Percentiles rank a stretch among this genome's conserved stretches.
phyloP scores from a whole-genome alignment of 1,140 invertebrate genomes.

The Drosophila nannoptera region DNA sequence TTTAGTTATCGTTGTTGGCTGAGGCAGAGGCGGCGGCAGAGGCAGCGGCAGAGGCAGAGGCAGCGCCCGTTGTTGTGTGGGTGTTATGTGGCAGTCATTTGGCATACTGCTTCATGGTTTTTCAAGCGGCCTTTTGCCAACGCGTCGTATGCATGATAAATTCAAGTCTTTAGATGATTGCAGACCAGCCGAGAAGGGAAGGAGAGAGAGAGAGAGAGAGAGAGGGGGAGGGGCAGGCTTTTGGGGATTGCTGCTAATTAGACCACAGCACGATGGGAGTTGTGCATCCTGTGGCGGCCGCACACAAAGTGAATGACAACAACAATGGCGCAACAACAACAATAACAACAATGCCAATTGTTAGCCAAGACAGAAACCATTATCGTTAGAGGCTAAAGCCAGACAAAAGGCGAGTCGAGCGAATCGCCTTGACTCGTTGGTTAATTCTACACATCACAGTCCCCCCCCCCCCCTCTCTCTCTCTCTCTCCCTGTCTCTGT shows the following conservation, averaged over 20 bases:
- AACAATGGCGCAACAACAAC: too few relatives aligned
- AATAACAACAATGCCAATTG: slow-evolving; percentile 56
- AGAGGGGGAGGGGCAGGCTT: not conserved
- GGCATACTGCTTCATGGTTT: slow-evolving; percentile 6
- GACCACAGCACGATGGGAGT: slow-evolving; percentile 36
- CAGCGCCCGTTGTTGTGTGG: not conserved
- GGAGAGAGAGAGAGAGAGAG: not conserved
- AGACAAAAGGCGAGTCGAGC: slow-evolving; percentile 16
- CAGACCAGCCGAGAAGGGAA: too few relatives aligned
- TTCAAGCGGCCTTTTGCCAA: slow-evolving; percentile 45
- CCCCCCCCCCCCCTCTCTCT: too few relatives aligned
- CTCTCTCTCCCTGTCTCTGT: not conserved
- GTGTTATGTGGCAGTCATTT: slow-evolving; percentile 11
- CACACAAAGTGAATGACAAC: not conserved
- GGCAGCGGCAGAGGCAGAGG: not conserved
- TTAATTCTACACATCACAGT: slow-evolving; percentile 11
- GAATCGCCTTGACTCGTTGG: slow-evolving; percentile 52
- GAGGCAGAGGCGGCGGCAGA: slow-evolving; percentile 11
- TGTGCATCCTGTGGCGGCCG: slow-evolving; percentile 36
- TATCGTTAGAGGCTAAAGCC: slow-evolving; percentile 42
- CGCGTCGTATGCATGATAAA: slow-evolving; percentile 63
- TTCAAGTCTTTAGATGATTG: slow-evolving; percentile 48
- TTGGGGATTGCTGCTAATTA: slow-evolving; percentile 53
- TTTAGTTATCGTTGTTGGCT: slow-evolving; percentile 52
- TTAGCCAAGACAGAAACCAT: slow-evolving; percentile 62